phyloP scores from a whole-genome alignment of 2,888 invertebrate genomes.

The Diabrotica balteata region DNA sequence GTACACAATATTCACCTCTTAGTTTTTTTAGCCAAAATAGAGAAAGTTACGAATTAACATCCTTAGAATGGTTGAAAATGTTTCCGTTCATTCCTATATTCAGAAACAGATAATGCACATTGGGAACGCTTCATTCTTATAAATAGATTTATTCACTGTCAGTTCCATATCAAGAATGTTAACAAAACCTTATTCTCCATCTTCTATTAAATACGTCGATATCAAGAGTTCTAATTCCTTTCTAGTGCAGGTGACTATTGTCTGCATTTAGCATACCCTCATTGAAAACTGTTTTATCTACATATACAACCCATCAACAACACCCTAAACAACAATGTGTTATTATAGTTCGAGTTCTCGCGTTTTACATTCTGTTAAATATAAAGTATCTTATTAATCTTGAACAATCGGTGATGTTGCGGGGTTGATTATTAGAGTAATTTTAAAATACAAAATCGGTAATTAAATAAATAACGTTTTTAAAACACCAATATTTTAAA shows the following conservation, averaged over 20 bases:
- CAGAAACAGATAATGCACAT: conserved; percentile 11
- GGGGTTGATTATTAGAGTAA: too few species aligned
- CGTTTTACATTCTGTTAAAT: background rate
- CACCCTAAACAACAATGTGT: conserved; percentile 13
- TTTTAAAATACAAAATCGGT: too few species aligned
- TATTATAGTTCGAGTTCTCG: background rate
- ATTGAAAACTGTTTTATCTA: conserved; percentile 37
- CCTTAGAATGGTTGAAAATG: conserved; percentile 6
- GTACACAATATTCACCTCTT: too few species aligned
- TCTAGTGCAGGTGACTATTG: conserved; percentile 33
- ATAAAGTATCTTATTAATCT: background rate
- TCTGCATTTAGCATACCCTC: conserved; percentile 27
- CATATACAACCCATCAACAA: conserved; percentile 27
- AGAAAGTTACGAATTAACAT: background rate
- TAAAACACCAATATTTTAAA: too few species aligned
- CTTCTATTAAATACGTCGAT: conserved; percentile 32
- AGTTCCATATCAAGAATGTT: conserved; percentile 30
- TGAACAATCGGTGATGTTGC: too few species aligned
- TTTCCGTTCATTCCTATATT: conserved; percentile 4
- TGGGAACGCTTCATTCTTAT: conserved; percentile 24
- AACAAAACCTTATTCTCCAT: conserved; percentile 34
- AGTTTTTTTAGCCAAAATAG: background rate
- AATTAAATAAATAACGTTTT: too few species aligned
- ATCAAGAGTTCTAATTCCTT: conserved; percentile 36
- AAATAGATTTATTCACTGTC: conserved; percentile 35